phyloP scores from a whole-genome alignment of 2,113 vertebrate species.

The Platanista minor region DNA sequence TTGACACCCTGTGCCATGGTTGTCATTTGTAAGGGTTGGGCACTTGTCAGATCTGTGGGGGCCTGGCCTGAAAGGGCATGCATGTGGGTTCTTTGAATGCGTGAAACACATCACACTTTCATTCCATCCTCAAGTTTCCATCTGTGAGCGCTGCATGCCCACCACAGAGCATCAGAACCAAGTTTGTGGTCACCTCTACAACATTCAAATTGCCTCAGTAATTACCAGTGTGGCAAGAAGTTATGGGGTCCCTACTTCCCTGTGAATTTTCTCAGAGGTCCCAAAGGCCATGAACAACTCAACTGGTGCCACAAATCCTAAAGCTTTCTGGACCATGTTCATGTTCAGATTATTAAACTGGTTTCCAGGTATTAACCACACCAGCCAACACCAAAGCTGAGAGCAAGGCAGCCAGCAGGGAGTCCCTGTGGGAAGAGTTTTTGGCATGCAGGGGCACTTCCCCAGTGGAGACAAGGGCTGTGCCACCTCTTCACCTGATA shows the following conservation, averaged over 20 bases:
- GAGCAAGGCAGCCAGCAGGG: background rate
- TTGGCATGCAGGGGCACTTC: background rate
- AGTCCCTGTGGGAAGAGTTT: background rate
- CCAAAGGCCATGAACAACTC: background rate
- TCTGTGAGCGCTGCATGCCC: background rate
- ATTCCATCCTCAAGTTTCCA: background rate
- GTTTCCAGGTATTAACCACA: background rate
- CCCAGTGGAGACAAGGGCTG: too few relatives aligned
- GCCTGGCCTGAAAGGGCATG: background rate
- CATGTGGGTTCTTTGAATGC: background rate
- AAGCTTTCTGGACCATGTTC: background rate
- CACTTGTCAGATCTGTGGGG: background rate
- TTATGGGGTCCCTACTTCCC: background rate
- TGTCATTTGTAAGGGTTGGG: background rate
- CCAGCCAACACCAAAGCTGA: background rate
- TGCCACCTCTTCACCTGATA: background rate
- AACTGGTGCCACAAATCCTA: background rate
- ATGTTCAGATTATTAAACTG: background rate
- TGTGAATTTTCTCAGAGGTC: background rate
- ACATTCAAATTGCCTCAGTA: background rate
- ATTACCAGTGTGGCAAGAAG: background rate
- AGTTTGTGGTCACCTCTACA: background rate
- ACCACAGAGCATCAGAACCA: background rate
- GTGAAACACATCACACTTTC: background rate
- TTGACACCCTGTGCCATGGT: too few relatives aligned